phyloP scores from a whole-genome alignment of 2,888 invertebrate species.

The Tryphoninae sp. region DNA sequence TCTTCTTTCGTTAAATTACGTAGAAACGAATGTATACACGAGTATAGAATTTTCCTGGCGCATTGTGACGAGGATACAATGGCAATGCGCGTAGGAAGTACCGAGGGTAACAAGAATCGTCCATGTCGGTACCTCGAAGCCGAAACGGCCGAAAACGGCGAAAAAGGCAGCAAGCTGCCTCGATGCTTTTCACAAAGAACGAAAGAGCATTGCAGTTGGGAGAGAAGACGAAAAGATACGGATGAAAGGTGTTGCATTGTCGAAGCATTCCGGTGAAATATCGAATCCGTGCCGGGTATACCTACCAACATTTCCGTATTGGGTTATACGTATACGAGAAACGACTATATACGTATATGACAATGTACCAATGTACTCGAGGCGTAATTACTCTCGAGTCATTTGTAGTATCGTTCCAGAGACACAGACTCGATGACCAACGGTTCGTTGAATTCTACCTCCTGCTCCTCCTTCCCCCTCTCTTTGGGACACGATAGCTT shows the following conservation, averaged over 20 bases:
- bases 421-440: too few relatives aligned
- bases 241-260: slow-evolving; percentile 30
- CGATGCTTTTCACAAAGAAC: not conserved
- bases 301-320: not conserved
- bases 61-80: too few relatives aligned
- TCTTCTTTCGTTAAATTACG: too few relatives aligned
- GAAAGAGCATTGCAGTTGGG: not conserved
- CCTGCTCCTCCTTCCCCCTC: too few relatives aligned
- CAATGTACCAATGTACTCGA: not conserved
- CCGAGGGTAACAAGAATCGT: too few relatives aligned
- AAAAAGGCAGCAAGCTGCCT: not conserved
- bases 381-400: too few relatives aligned
- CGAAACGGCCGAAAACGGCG: not conserved
- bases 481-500: too few relatives aligned
- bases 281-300: slow-evolving; percentile 1
- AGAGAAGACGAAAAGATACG: not conserved
- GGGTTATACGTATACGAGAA: not conserved
- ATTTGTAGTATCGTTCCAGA: too few relatives aligned
- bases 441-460: too few relatives aligned
- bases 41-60: too few relatives aligned
- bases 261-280: slow-evolving; percentile 49
- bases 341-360: slow-evolving; percentile 6
- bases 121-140: not conserved
- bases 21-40: too few relatives aligned
- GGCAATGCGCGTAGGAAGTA: too few relatives aligned